Conservation (phyloP, 2,888 invertebrate genomes). For the Drymonia ruficornis region DNA sequence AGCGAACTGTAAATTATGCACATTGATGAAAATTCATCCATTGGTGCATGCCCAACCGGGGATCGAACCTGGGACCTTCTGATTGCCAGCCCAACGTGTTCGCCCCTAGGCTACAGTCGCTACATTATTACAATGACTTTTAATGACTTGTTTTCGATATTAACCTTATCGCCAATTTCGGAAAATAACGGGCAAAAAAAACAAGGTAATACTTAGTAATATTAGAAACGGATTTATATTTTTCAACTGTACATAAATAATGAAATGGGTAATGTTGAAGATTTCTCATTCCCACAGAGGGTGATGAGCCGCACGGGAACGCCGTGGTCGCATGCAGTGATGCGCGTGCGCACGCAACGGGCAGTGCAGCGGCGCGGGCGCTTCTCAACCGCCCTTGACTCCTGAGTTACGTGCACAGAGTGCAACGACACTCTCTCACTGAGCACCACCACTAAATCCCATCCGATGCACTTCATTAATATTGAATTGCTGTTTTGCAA, state of each 20-base stretch:
- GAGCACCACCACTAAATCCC: slow-evolving; percentile 23
- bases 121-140: slow-evolving; percentile 37
- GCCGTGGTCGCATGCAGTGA: slow-evolving; percentile 51
- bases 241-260: neutral
- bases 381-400: slow-evolving; percentile 71
- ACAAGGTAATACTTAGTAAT: too few relatives aligned
- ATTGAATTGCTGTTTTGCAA: slow-evolving; percentile 17
- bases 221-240: too few relatives aligned
- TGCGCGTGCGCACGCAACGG: slow-evolving; percentile 53
- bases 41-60: too few relatives aligned
- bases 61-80: too few relatives aligned
- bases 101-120: too few relatives aligned
- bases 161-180: neutral
- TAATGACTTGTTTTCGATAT: neutral
- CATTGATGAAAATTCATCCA: too few relatives aligned
- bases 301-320: slow-evolving; percentile 28
- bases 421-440: slow-evolving; percentile 60
- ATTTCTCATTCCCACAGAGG: slow-evolving; percentile 36
- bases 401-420: slow-evolving; percentile 53
- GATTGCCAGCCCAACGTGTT: too few relatives aligned
- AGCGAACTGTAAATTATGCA: too few relatives aligned
- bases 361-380: slow-evolving; percentile 20
- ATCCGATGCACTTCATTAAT: slow-evolving; percentile 25
- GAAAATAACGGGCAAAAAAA: too few relatives aligned
- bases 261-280: neutral